These are phyloP conservation scores for Sander lucioperca DNA, from an alignment of 2,113 vertebrate species.

Conservation along the genomic window DNA sequence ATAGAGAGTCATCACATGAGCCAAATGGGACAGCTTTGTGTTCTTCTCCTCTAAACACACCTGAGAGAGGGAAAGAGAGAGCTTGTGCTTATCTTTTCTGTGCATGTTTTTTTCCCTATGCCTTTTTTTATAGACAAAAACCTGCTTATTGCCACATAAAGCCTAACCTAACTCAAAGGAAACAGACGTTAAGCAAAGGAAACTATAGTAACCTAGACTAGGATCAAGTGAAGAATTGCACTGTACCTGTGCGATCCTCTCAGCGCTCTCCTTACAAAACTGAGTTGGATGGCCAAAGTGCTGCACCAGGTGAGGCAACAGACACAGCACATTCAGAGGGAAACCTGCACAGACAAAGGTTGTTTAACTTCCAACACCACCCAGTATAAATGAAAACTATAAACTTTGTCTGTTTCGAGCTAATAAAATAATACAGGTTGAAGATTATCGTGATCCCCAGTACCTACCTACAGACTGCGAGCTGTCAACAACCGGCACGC, in stretches of 20 bases:
- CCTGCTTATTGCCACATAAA: neutral
- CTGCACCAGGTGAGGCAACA: slow-evolving; percentile 97
- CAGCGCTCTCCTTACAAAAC: slow-evolving; percentile 97
- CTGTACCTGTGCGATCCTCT: slow-evolving; percentile 96
- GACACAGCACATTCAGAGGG: slow-evolving; percentile 96
- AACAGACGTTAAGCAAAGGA: neutral
- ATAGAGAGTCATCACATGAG: slow-evolving; percentile 98
- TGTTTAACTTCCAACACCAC: neutral
- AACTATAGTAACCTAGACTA: neutral
- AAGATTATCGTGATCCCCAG: neutral
- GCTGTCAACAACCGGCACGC: slow-evolving; percentile 95
- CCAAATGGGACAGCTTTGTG: slow-evolving; percentile 95
- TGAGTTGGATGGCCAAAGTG: slow-evolving; percentile 95
- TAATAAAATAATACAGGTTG: neutral
- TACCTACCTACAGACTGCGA: slow-evolving; percentile 94
- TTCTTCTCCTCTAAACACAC: slow-evolving; percentile 97
- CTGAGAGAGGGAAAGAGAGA: slow-evolving; percentile 72
- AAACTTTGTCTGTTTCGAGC: neutral
- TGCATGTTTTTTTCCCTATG: neutral
- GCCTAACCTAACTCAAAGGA: no score
- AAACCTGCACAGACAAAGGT: slow-evolving; percentile 86
- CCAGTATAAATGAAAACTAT: neutral
- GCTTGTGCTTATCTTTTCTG: neutral
- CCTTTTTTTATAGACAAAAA: neutral
- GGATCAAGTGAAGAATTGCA: neutral